These are phyloP conservation scores for Gallinago media DNA, from an alignment of 2,113 vertebrate genomes.

Conservation along the genomic window DNA sequence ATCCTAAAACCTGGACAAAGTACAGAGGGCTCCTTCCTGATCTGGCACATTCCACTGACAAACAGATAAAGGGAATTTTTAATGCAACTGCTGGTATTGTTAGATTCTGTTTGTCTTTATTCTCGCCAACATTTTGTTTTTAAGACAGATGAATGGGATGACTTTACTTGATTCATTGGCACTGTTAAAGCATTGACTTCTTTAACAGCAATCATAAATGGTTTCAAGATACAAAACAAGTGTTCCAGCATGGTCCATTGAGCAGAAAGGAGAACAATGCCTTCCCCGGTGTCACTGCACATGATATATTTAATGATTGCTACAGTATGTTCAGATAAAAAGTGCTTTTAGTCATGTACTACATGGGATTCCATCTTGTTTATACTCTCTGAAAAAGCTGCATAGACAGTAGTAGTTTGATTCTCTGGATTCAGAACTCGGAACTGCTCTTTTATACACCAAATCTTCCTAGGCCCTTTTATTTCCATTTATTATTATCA, in stretches of 20 bases:
- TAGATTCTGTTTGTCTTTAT: conserved; percentile 32
- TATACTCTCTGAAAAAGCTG: background rate
- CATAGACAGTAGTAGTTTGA: background rate
- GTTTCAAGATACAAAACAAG: conserved; percentile 72
- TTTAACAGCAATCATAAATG: conserved; percentile 77
- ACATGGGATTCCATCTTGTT: conserved; percentile 33
- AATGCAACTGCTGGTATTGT: background rate
- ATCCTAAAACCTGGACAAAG: background rate
- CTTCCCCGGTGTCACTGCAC: conserved; percentile 65
- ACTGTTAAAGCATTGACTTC: conserved; percentile 62
- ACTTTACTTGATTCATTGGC: conserved; percentile 59
- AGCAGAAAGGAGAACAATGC: conserved; percentile 75
- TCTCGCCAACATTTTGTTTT: conserved; percentile 48
- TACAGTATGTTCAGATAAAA: conserved; percentile 37
- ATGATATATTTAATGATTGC: conserved; percentile 72
- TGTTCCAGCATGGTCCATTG: conserved; percentile 78
- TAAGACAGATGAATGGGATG: conserved; percentile 65
- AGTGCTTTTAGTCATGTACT: conserved; percentile 54
- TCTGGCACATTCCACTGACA: background rate
- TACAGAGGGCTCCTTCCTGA: background rate
- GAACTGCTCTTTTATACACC: background rate
- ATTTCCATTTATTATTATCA: background rate
- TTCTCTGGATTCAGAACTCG: background rate
- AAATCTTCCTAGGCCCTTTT: background rate
- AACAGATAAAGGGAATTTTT: background rate